phyloP scores from a whole-genome alignment of 2,888 invertebrate genomes.

The Pyralis farinalis region DNA sequence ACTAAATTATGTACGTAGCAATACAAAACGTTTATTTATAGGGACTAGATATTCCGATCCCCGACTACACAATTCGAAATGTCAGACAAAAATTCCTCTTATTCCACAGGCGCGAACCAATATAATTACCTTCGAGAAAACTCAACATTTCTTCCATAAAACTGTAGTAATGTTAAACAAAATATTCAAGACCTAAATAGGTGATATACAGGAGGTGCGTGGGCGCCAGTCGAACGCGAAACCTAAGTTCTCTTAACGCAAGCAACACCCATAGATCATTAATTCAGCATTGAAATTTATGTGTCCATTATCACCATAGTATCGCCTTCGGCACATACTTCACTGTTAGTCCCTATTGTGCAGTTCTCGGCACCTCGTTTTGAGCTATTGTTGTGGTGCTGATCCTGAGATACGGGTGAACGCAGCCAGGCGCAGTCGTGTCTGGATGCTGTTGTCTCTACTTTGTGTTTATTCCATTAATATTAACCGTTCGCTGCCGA shows the following conservation, averaged over 20 bases:
- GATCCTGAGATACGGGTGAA: slow-evolving; percentile 25
- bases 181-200: slow-evolving; percentile 9
- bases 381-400: slow-evolving; percentile 44
- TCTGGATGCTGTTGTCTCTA: slow-evolving; percentile 18
- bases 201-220: slow-evolving; percentile 14
- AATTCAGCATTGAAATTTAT: slow-evolving; percentile 54
- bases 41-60: too few species aligned
- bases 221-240: slow-evolving; percentile 20
- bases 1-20: too few species aligned
- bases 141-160: too few species aligned
- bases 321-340: slow-evolving; percentile 18
- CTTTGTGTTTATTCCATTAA: slow-evolving; percentile 1
- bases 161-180: too few species aligned
- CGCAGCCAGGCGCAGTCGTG: background rate
- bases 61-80: too few species aligned
- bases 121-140: too few species aligned
- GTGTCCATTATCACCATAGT: slow-evolving; percentile 42
- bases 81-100: too few species aligned
- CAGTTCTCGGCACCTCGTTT: slow-evolving; percentile 44
- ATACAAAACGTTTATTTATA: too few species aligned
- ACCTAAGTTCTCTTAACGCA: slow-evolving; percentile 9
- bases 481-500: slow-evolving; percentile 11
- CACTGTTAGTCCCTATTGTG: slow-evolving; percentile 32
- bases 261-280: slow-evolving; percentile 30
- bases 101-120: too few species aligned